Base-by-base conservation (phyloP, 2,113 vertebrate genomes). In the Mellivora capensis region DNA sequence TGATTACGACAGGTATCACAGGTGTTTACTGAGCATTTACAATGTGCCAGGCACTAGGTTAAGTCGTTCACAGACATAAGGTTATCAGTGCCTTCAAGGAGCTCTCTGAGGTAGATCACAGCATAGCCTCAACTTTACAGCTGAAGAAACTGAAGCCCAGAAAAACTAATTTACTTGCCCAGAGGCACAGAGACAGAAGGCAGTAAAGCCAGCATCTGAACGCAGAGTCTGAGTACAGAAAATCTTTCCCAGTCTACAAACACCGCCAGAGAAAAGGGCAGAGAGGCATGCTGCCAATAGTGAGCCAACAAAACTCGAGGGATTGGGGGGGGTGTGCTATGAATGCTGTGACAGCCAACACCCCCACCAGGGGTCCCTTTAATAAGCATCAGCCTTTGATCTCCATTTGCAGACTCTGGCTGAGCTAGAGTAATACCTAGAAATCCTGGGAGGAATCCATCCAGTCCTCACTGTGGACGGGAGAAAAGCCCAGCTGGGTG, bases 141-240 rank as follows among this genome's bases (percentile, higher is more conserved):
- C 34, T 6, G 0, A 94, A 62, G 93, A 98, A 98, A 97, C 54
- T 91, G 91, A 99, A 96, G 93, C 93, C 97, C 15, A 2, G 49
- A 20, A 44, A 85, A 95, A 83, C 27, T 49, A 96, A 87, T 25
- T 42, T 2, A 59, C 87, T 95, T 97, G 14, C 71, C 91, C 49
- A 57, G 82, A 77, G 47, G 37, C 77, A 96, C n/a, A 72, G 9
- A 76, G 82, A 0, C 0, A 81, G 81, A 49, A 90, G 52, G 39
- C 87, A 49, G 44, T 67, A 57, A 34, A 97, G 27, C 27, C 71
- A 44, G 31, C 25, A 80, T 91, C 85, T 92, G 39, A 95, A 93
- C 2, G 17, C 0, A 25, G 94, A 44, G 6, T 77, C 62, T 80
- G n/a, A 84, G 17, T 14, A 52, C 23, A 87, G 62, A 93, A 67